These are phyloP conservation scores for Halocaridina rubra DNA, from an alignment of 2,888 invertebrate genomes.

Conservation along the genomic window DNA sequence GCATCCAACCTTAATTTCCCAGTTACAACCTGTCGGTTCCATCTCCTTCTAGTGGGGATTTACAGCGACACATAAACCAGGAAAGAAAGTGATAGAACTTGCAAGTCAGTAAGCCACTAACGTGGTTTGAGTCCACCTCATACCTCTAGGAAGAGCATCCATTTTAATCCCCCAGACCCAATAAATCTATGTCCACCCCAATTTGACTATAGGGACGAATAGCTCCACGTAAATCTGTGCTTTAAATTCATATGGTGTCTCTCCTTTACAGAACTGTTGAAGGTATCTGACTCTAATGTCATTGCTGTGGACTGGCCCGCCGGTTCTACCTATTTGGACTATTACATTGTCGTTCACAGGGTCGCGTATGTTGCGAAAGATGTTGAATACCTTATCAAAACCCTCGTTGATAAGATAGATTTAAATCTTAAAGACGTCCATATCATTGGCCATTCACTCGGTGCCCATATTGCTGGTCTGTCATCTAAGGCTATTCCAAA, in stretches of 20 bases:
- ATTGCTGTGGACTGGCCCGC: slow-evolving; percentile 63
- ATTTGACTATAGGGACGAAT: no score
- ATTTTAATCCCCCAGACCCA: no score
- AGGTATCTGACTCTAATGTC: slow-evolving; percentile 39
- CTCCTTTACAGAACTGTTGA: slow-evolving; percentile 48
- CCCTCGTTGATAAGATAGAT: not conserved
- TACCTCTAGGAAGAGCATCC: no score
- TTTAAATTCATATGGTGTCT: not conserved
- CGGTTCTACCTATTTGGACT: slow-evolving; percentile 30
- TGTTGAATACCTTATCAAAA: slow-evolving; percentile 14
- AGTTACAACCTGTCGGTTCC: no score
- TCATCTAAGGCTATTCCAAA: slow-evolving; percentile 64
- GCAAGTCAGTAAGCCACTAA: no score
- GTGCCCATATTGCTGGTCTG: slow-evolving; percentile 65
- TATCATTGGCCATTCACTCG: slow-evolving; percentile 65
- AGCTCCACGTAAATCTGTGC: no score
- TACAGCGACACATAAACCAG: no score
- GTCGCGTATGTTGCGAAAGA: slow-evolving; percentile 51
- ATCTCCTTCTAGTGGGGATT: no score
- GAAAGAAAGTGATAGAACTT: no score
- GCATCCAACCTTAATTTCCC: no score
- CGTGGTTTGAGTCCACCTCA: no score
- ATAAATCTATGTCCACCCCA: no score
- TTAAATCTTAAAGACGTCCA: slow-evolving; percentile 64
- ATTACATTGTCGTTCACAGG: slow-evolving; percentile 28